These are phyloP conservation scores for Toxostoma redivivum DNA, from an alignment of 2,113 vertebrate species.

Conservation along the genomic window DNA sequence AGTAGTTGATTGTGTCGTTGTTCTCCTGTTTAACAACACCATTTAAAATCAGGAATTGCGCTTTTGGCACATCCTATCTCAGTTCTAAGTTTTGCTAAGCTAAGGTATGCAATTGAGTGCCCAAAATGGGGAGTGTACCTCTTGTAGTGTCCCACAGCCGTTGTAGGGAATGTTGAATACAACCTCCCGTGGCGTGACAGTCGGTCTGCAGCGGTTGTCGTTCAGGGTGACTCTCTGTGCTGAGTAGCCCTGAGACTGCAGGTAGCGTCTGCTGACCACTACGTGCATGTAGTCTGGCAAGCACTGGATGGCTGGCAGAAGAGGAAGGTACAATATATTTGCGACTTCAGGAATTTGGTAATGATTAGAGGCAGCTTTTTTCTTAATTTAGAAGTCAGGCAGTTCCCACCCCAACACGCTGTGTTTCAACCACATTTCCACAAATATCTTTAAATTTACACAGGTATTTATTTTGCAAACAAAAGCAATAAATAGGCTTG, in stretches of 20 bases:
- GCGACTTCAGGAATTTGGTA: neutral
- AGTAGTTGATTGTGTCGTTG: constrained; percentile 70
- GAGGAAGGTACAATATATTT: neutral
- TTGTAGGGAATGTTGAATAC: constrained; percentile 70
- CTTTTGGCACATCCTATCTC: rapidly evolving
- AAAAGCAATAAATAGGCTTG: neutral
- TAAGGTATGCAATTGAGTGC: neutral
- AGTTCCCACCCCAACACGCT: neutral
- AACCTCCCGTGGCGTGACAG: neutral
- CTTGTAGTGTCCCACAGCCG: constrained; percentile 44
- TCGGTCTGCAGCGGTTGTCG: neutral
- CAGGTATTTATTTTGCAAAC: neutral
- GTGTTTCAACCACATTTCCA: rapidly evolving
- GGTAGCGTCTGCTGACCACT: constrained; percentile 56
- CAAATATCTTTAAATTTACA: neutral
- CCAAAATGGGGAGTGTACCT: neutral
- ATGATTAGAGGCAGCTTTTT: neutral
- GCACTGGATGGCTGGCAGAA: constrained; percentile 58
- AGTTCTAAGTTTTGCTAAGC: neutral
- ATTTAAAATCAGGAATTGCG: neutral
- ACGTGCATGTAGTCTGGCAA: constrained; percentile 67
- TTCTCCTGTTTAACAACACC: constrained; percentile 26
- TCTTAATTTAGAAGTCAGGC: neutral
- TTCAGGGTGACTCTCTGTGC: neutral
- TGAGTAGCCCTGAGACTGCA: constrained; percentile 55